Percentiles rank a stretch among this genome's conserved stretches.
These are phyloP conservation scores for Cydia strobilella DNA, from an alignment of 1,140 invertebrate species.

Conservation along the genomic window DNA sequence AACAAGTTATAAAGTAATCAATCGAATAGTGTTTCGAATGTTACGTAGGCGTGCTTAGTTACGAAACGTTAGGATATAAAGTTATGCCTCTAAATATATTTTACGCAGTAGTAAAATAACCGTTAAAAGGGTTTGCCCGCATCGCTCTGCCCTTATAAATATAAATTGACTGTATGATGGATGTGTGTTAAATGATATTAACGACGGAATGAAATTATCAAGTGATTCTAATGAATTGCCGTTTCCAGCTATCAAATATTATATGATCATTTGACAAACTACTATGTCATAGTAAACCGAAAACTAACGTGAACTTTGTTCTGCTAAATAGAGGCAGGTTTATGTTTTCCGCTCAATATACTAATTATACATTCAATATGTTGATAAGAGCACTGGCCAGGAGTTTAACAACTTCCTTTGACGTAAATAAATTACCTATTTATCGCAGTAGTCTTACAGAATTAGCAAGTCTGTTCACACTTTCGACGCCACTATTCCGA, in stretches of 20 bases:
- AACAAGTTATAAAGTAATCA: neutral
- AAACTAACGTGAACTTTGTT: neutral
- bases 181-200: conserved; percentile 9
- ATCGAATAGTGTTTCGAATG: neutral
- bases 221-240: neutral
- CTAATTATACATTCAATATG: conserved; percentile 8
- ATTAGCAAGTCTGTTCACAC: conserved; percentile 5
- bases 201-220: neutral
- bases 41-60: neutral
- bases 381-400: conserved; percentile 6
- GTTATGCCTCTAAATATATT: neutral
- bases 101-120: conserved; percentile 1
- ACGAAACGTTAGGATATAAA: neutral
- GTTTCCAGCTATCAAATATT: neutral
- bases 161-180: conserved; percentile 23
- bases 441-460: neutral
- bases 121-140: conserved; percentile 16
- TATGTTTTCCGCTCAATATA: neutral
- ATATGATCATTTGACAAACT: neutral
- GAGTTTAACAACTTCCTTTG: conserved; percentile 7
- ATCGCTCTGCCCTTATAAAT: conserved; percentile 24
- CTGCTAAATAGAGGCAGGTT: neutral
- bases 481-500: neutral
- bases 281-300: neutral
- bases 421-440: neutral